Evolutionary conservation across 2,888 invertebrate genomes (phyloP).

Genomic region (Spilosoma lubricipeda): DNA sequence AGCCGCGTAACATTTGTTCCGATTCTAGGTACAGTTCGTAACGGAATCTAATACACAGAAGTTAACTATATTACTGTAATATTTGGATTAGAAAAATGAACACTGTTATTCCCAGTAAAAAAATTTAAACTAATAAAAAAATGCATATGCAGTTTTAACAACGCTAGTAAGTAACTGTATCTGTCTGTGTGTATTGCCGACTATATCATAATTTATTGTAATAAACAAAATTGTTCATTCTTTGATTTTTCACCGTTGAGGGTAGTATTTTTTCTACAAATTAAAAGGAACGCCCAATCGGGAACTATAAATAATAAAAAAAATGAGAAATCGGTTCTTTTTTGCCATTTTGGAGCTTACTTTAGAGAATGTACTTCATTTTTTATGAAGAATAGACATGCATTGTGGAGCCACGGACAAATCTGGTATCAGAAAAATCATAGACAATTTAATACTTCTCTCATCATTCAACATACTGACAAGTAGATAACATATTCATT

Average conservation of each 20-base stretch:
- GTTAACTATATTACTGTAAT: background rate
- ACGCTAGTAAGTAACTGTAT: background rate
- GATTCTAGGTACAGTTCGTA: background rate
- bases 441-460: background rate
- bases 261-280: background rate
- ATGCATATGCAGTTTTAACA: background rate
- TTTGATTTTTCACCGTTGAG: no score
- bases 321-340: no score
- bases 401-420: no score
- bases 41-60: background rate
- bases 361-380: no score
- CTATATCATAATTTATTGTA: background rate
- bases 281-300: no score
- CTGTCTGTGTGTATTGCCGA: background rate
- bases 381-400: no score
- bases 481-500: slow-evolving; percentile 15
- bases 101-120: background rate
- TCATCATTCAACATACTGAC: background rate
- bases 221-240: background rate
- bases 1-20: background rate
- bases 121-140: background rate
- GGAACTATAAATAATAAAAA: no score
- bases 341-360: no score
- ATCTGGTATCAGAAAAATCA: no score
- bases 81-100: background rate